Percentiles rank a stretch among this genome's conserved stretches.
Evolutionary conservation across 2,888 invertebrate genomes (phyloP).

Genomic region (Agrochola lychnidis): DNA sequence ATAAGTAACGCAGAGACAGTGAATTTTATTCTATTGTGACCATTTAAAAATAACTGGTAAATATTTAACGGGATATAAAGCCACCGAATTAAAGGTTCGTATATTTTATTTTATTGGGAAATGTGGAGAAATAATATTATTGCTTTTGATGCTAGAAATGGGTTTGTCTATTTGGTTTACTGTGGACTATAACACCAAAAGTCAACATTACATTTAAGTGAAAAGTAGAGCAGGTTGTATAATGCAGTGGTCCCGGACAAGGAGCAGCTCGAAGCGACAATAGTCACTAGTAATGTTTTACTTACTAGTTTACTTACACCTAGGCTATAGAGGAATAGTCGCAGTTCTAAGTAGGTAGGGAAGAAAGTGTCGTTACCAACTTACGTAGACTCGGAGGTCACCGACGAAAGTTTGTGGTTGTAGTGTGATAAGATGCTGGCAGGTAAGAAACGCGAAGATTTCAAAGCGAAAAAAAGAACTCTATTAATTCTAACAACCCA

Average conservation of each 20-base stretch:
- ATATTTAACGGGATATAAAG: constrained; percentile 48
- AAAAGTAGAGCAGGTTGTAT: constrained; percentile 40
- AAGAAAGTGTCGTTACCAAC: constrained; percentile 25
- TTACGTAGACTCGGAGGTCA: background rate
- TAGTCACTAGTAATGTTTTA: constrained; percentile 26
- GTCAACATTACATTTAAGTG: constrained; percentile 37
- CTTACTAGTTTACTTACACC: constrained; percentile 25
- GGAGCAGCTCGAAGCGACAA: constrained; percentile 34
- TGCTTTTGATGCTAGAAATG: constrained; percentile 14
- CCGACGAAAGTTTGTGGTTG: constrained; percentile 3
- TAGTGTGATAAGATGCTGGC: background rate
- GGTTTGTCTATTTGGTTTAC: constrained; percentile 2
- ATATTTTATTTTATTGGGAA: constrained; percentile 35
- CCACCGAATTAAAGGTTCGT: constrained; percentile 52
- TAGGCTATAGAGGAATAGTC: constrained; percentile 1
- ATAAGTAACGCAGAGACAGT: constrained; percentile 45
- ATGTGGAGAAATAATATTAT: constrained; percentile 17
- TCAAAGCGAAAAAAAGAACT: too few relatives aligned
- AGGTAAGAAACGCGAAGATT: too few relatives aligned
- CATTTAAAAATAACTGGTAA: constrained; percentile 15
- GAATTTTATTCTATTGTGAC: constrained; percentile 50
- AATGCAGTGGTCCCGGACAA: constrained; percentile 19
- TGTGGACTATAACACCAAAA: constrained; percentile 37
- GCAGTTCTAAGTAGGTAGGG: background rate
- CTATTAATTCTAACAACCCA: too few relatives aligned